Evolutionary conservation across 2,113 vertebrate species (phyloP), one percentile per base, ranked within the genome.

Genomic region (Andinoacara biseriatus): DNA sequence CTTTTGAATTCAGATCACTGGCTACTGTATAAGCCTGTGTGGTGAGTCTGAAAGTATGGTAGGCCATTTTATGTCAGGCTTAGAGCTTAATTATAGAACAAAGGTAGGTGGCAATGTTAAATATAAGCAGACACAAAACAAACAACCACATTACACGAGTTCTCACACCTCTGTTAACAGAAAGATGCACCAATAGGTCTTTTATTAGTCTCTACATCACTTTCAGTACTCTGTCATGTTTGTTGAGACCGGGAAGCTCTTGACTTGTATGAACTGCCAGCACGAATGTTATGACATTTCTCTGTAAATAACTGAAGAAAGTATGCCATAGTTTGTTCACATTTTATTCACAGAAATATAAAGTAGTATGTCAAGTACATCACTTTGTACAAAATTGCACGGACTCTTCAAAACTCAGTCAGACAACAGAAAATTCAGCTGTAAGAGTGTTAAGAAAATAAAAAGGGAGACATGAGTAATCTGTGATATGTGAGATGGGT

Each of bases 281-380:
- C 46, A 49, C 4, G 3, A 49, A 52, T 18, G 15, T 35, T 35
- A 5, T 31, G 24, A 80, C 29, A 15, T 54, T 11, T 9, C 3
- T 5, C 10, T 38, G 46, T 29, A 3, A 83, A 62, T 26, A 83
- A 87, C 22, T 4, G 58, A 29, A 56, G 18, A 80, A 82, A 26
- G 22, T 2, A 2, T n/a, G 22, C 35, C 76, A 46, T 31, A 60
- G 80, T 88, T 90, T 94, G 74, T 92, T 95, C 91, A 93, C 91
- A 77, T 94, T 96, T 96, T 95, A 96, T 96, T 96, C 93, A 96
- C 95, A 95, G 94, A 95, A 95, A 95, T 95, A 96, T 96, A 96
- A 96, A 96, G 94, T 93, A 95, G 90, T 94, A 95, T 93, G 94
- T 95, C 90, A 95, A 94, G 89, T 94, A 95, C 94, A 92, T 95